phyloP scores from a whole-genome alignment of 2,888 invertebrate species.

The Pedicia rivosa region DNA sequence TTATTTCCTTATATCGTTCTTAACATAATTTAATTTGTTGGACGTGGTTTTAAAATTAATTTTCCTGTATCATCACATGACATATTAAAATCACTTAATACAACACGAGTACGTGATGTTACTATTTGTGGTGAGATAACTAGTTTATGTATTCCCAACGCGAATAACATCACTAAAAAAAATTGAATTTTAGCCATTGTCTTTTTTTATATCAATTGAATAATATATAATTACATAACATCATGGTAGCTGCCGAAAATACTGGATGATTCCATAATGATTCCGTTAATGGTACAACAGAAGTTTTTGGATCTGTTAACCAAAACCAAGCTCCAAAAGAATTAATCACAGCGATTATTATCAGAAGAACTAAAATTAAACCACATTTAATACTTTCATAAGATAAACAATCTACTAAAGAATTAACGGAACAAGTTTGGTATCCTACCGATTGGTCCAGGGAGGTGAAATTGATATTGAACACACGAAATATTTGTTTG shows the following conservation, averaged over 20 bases:
- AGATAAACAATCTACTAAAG: constrained; percentile 5
- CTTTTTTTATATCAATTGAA: neutral
- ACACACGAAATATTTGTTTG: too few species aligned
- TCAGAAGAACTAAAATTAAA: constrained; percentile 56
- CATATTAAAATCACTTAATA: constrained; percentile 93
- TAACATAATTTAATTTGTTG: constrained; percentile 29
- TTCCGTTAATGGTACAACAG: constrained; percentile 79
- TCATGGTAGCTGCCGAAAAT: constrained; percentile 75
- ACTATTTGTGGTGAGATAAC: constrained; percentile 95
- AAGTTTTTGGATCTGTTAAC: constrained; percentile 85
- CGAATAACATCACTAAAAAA: constrained; percentile 62
- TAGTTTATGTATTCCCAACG: constrained; percentile 86
- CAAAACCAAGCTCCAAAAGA: constrained; percentile 93
- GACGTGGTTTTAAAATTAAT: constrained; percentile 81
- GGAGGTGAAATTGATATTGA: too few species aligned
- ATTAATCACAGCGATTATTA: constrained; percentile 75
- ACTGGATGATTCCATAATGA: constrained; percentile 89
- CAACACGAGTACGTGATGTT: constrained; percentile 76
- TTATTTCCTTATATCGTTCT: too few species aligned
- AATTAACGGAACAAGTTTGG: too few species aligned
- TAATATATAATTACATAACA: constrained; percentile 44
- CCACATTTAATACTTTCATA: constrained; percentile 3
- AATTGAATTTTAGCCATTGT: neutral
- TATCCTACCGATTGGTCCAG: too few species aligned
- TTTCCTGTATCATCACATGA: constrained; percentile 96